Evolutionary conservation across 2,888 invertebrate species (phyloP).

Genomic region (Drosophila macrospina): DNA sequence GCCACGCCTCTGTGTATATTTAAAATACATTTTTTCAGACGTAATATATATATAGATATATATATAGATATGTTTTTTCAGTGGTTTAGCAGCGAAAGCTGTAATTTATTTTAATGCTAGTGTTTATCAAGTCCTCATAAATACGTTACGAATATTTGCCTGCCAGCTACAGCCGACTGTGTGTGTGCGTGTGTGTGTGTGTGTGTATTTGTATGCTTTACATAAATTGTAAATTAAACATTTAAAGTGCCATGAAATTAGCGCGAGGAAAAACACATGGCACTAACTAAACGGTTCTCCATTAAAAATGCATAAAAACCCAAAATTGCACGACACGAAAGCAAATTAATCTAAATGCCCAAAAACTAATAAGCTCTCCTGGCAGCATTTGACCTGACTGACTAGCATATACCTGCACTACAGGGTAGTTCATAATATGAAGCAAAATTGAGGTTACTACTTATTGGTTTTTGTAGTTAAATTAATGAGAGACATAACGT

Average conservation of each 20-base stretch:
- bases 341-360: constrained; percentile 64
- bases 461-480: too few species aligned
- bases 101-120: constrained; percentile 85
- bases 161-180: constrained; percentile 27
- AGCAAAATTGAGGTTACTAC: too few species aligned
- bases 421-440: too few species aligned
- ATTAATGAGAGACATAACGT: too few species aligned
- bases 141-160: constrained; percentile 58
- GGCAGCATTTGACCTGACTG: not conserved
- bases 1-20: constrained; percentile 44
- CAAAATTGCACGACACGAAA: constrained; percentile 48
- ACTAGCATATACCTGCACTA: constrained; percentile 16
- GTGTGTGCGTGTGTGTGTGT: constrained; percentile 27
- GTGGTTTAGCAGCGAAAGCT: constrained; percentile 66
- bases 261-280: constrained; percentile 67
- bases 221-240: constrained; percentile 79
- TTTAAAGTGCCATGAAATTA: constrained; percentile 77
- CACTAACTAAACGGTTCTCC: constrained; percentile 45
- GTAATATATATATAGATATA: constrained; percentile 7
- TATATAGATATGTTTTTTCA: constrained; percentile 17
- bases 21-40: constrained; percentile 59
- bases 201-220: constrained; percentile 36
- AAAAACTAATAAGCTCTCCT: constrained; percentile 50
- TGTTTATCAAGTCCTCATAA: constrained; percentile 83
- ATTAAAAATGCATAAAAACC: constrained; percentile 77